Conservation (phyloP, 1,140 invertebrate genomes). For the Nixonia krombeini region DNA sequence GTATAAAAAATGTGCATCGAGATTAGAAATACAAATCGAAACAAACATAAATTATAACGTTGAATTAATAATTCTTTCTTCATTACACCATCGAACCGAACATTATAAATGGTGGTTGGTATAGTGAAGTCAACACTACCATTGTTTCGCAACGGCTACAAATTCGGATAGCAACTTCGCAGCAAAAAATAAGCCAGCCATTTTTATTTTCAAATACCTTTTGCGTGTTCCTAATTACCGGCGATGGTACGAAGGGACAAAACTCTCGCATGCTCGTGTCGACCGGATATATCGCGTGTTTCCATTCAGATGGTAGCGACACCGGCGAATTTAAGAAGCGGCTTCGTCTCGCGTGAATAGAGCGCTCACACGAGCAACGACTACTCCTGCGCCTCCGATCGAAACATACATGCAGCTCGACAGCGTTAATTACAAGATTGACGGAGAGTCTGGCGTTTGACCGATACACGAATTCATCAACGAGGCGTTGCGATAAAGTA, state of each 20-base stretch:
- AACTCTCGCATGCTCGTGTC: background rate
- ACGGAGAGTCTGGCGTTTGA: background rate
- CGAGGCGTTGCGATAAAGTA: background rate
- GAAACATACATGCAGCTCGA: background rate
- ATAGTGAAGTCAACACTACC: no score
- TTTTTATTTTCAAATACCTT: background rate
- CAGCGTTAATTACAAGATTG: constrained; percentile 1
- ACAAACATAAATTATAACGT: no score
- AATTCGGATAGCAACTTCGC: no score
- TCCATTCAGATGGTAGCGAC: background rate
- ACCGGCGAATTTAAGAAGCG: background rate
- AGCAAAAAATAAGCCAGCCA: no score
- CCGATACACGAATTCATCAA: background rate
- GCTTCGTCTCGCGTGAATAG: background rate
- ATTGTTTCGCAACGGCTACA: no score
- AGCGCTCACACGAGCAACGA: background rate
- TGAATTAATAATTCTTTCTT: no score
- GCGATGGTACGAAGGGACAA: background rate
- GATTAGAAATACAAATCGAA: no score
- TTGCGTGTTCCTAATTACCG: background rate
- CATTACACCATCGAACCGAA: no score
- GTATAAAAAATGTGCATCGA: no score
- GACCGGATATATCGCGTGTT: background rate
- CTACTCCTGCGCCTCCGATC: background rate
- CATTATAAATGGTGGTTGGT: no score